phyloP scores from a whole-genome alignment of 2,797 vertebrate genomes.

The Rachycentron canadum region DNA sequence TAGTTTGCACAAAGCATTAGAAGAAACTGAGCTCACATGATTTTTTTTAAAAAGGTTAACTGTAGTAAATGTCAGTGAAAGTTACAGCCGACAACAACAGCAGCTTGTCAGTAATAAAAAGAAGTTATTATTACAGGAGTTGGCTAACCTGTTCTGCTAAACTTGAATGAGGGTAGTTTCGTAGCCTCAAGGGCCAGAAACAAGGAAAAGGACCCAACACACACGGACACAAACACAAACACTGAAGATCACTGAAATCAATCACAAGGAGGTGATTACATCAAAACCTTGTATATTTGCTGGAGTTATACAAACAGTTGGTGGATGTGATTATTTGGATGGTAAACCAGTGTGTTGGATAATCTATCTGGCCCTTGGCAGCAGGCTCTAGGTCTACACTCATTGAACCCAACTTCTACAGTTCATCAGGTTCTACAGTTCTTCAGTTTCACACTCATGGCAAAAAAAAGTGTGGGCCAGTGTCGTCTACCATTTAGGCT shows the following conservation, averaged over 20 bases:
- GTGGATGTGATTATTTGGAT: constrained; percentile 5
- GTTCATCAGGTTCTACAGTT: constrained; percentile 43
- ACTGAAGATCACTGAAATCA: neutral
- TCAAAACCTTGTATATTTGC: neutral
- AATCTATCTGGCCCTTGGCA: neutral
- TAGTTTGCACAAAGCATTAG: neutral
- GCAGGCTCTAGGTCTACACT: constrained; percentile 21
- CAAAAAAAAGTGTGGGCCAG: constrained; percentile 13
- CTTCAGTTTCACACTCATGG: constrained; percentile 43
- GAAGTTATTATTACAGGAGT: neutral
- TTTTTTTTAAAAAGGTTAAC: neutral
- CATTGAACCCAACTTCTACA: constrained; percentile 35
- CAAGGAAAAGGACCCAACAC: constrained; percentile 14
- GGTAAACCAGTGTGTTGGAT: neutral
- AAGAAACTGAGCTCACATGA: neutral
- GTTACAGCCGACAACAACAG: neutral
- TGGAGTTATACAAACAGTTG: neutral
- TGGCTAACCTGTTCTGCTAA: constrained; percentile 49
- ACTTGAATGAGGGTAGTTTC: constrained; percentile 44
- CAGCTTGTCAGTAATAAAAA: neutral
- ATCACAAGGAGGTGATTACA: constrained; percentile 15
- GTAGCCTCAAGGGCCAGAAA: constrained; percentile 27
- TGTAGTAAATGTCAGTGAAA: neutral
- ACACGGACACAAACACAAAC: constrained; percentile 6
- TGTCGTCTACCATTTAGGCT: constrained; percentile 38